Base-by-base conservation (phyloP, 2,113 vertebrate species). In the Nerophis lumbriciformis region DNA sequence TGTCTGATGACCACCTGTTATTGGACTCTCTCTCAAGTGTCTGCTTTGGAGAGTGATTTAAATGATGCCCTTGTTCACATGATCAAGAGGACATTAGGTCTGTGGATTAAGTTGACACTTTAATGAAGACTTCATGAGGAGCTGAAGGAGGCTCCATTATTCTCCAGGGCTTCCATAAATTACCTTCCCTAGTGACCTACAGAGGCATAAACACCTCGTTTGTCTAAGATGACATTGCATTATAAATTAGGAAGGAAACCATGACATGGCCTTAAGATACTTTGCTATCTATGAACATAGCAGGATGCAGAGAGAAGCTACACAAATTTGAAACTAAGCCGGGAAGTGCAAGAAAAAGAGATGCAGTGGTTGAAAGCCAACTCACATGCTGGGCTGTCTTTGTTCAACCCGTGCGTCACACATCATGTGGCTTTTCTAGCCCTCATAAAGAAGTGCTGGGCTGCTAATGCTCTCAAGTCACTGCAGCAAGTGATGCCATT, bases 141-240 rank as follows among this genome's bases (percentile, higher is more conserved):
- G 62, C 59, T 68, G 65, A 59, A 73, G 56, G 64, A 61, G 71
- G 73, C 71, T 78, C 83, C 79, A 87, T 88, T 85, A 85, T 72
- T 83, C 80, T 72, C 61, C 55, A 53, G 16, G 54, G 71, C 15
- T 52, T 19, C 14, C 16, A 81, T 81, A 75, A 87, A 88, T 88
- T 61, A 87, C 75, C 69, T 67, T 73, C 52, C 62, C 55, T 61
- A 59, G 66, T 79, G 76, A 83, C 79, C 79, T 75, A 71, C 70
- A 69, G 62, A 79, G 68, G 68, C 38, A 62, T 65, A 71, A 82
- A 79, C 53, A 51, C 44, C 69, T 71, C 66, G 56, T 81, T 82
- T 80, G 72, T 86, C 80, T 68, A 68, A 58, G 16, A 59, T 66
- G 77, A 82, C 83, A 74, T 63, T 57, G 80, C 57, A 67, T 81